Conservation (phyloP, 2,113 vertebrate genomes). For the Indicator indicator region DNA sequence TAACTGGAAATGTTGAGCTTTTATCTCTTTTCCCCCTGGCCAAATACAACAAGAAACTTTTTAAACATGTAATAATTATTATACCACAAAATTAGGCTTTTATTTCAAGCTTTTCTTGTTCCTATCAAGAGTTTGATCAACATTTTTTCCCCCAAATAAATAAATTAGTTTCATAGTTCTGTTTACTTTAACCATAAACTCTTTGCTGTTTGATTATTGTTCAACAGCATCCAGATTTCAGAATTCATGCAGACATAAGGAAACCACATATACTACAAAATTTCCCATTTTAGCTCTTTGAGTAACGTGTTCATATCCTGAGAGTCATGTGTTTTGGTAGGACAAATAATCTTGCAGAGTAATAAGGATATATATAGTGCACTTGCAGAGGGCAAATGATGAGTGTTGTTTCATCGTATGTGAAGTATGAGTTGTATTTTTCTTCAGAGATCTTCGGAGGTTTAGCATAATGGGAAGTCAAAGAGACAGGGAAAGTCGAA, state of each 20-base stretch:
- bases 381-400: not conserved
- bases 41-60: not conserved
- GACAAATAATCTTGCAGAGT: not conserved
- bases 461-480: slow-evolving; percentile 40
- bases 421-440: not conserved
- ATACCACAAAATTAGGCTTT: not conserved
- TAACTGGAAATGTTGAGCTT: not conserved
- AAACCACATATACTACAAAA: not conserved
- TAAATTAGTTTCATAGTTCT: not conserved
- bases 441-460: slow-evolving; percentile 34
- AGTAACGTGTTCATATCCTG: not conserved
- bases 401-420: not conserved
- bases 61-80: not conserved
- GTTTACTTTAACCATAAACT: not conserved
- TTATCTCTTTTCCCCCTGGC: not conserved
- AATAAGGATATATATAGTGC: slow-evolving; percentile 2
- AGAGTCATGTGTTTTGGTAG: not conserved
- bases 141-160: accelerated
- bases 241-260: not conserved
- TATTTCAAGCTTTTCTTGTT: not conserved
- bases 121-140: not conserved
- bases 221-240: not conserved
- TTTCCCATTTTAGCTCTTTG: not conserved
- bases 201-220: not conserved
- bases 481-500: slow-evolving; percentile 30